Conservation (phyloP, 2,113 vertebrate genomes). For the Coracopsis vasa region DNA sequence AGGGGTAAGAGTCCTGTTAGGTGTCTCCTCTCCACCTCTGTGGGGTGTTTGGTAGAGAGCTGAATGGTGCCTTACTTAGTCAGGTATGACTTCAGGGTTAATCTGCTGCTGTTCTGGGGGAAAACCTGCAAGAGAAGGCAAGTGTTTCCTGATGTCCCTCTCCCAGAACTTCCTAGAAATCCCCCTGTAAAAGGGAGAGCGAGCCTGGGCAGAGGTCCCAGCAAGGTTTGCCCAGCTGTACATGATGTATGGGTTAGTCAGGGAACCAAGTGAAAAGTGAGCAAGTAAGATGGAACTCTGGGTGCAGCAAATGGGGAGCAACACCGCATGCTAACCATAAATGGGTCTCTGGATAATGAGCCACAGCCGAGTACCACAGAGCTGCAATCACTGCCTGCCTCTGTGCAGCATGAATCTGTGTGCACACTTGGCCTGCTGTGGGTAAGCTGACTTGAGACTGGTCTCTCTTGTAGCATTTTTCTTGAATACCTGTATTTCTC, state of each 20-base stretch:
- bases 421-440: not conserved
- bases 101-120: not conserved
- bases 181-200: not conserved
- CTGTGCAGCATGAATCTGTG: not conserved
- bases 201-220: fast-evolving
- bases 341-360: not conserved
- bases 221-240: not conserved
- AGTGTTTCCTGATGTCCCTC: not conserved
- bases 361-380: not conserved
- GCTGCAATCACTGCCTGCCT: not conserved
- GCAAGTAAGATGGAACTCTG: not conserved
- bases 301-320: not conserved
- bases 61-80: not conserved
- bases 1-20: not conserved
- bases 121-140: not conserved
- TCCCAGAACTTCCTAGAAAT: not conserved
- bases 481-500: not conserved
- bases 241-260: not conserved
- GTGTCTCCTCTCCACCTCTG: fast-evolving
- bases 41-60: not conserved
- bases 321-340: fast-evolving
- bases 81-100: not conserved
- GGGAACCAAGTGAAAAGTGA: not conserved
- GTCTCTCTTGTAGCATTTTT: not conserved
- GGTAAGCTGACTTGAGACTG: not conserved